Percentiles rank a stretch among this genome's conserved stretches.
Evolutionary conservation across 2,113 vertebrate species (phyloP).

Genomic region (Takifugu bimaculatus): DNA sequence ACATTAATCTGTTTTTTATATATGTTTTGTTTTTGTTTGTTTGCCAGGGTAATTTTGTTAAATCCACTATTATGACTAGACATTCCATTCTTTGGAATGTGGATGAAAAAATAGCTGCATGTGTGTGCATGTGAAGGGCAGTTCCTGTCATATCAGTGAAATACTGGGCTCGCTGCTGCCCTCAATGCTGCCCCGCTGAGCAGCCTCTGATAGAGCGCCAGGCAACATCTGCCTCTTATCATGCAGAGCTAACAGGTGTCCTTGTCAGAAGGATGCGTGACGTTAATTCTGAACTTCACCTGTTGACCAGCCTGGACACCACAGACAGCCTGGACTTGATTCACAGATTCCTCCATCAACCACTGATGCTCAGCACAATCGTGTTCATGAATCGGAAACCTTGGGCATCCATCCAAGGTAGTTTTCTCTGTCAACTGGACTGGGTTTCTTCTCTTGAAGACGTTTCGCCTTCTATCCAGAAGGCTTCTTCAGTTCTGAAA

Average conservation of each 20-base stretch:
- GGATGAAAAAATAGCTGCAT: background rate
- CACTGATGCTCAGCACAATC: background rate
- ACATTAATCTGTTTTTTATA: too few species aligned
- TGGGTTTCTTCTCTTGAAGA: too few species aligned
- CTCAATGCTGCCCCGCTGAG: conserved; percentile 30
- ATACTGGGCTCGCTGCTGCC: conserved; percentile 1
- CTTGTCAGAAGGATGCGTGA: conserved; percentile 71
- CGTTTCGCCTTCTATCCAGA: too few species aligned
- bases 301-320: conserved; percentile 37
- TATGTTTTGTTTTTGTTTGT: background rate
- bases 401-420: background rate
- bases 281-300: conserved; percentile 70
- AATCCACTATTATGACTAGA: background rate
- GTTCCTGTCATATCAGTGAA: conserved; percentile 19
- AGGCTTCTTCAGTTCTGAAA: too few species aligned
- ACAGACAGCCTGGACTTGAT: background rate
- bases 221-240: conserved; percentile 62
- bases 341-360: too few species aligned
- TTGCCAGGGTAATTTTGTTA: background rate
- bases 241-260: conserved; percentile 64
- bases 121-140: background rate
- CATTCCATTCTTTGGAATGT: background rate
- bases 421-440: too few species aligned
- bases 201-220: conserved; percentile 31
- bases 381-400: background rate